Base-by-base conservation (phyloP, 2,888 invertebrate species). In the Dendrolimus pini region DNA sequence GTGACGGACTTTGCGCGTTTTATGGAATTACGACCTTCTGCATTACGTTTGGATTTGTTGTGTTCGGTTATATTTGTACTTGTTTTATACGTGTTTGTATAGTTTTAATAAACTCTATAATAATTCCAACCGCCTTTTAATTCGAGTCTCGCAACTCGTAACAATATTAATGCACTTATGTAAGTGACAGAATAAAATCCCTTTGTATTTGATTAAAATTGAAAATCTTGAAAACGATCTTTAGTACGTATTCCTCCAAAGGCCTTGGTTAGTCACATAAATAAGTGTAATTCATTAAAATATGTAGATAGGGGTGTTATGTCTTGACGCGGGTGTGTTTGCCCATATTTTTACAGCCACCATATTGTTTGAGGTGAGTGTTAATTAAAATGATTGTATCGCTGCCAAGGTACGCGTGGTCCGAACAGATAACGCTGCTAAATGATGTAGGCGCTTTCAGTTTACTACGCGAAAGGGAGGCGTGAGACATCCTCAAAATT, bases 351-450 rank as follows among this genome's bases (percentile, higher is more conserved):
- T 81, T 82, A 72, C 71, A 62, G 67, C 66, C 54, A 65, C 66
- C 66, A 64, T 65, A 57, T 64, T 78, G 77, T 78, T 78, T 78
- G 72, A 70, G 68, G 66, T 64, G 64, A 71, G 71, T 75, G 82
- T 82, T 83, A 83, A 84, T 84, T 84, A 84, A 78, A 76, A 69
- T 72, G 83, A 83, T 83, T 71, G 56, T 42, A 67, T 66, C 67
- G 58, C 72, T 76, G 78, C 56, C 61, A 67, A 79, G 80, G 78
- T 75, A 80, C 69, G 81, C 73, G 80, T 79, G 82, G 65, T 62
- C 66, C 67, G 64, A 41, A 54, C 55, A 59, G 67, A 67, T 66
- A 66, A 61, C 58, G 57, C 55, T 41, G 55, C 61, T 69, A 70
- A 70, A 69, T 12, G 47, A 47, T 47, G 47, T 47, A 47, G 47